These are phyloP conservation scores for Cydia strobilella DNA, from an alignment of 1,140 invertebrate genomes.

Conservation along the genomic window DNA sequence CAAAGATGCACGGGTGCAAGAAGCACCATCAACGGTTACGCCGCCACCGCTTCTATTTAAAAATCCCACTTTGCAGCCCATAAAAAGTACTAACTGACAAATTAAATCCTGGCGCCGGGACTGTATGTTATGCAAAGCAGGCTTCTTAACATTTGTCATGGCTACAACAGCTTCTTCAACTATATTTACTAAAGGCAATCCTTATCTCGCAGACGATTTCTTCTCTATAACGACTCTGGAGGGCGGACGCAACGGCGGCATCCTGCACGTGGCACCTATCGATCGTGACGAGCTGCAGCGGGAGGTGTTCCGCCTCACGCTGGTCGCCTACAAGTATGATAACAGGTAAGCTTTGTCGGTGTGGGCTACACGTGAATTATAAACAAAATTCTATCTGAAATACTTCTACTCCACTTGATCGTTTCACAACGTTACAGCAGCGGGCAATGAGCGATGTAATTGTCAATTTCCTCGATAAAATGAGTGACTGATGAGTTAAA, in stretches of 20 bases:
- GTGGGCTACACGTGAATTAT: neutral
- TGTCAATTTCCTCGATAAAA: no score
- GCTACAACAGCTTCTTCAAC: no score
- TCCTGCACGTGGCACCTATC: constrained; percentile 74
- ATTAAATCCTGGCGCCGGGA: no score
- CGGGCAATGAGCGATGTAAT: no score
- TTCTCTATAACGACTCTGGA: constrained; percentile 62
- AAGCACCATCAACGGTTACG: no score
- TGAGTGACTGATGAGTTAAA: no score
- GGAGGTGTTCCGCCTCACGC: constrained; percentile 78
- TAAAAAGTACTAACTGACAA: no score
- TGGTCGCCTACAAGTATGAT: constrained; percentile 79
- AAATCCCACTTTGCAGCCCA: no score
- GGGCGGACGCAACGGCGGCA: constrained; percentile 61
- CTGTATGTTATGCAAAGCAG: no score
- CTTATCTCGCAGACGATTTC: constrained; percentile 51
- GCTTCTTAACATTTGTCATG: no score
- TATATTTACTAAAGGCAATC: neutral
- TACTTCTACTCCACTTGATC: neutral
- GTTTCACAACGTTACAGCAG: no score
- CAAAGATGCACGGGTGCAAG: constrained; percentile 36
- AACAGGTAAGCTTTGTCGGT: constrained; percentile 46
- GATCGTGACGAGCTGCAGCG: constrained; percentile 77
- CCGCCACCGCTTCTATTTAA: no score
- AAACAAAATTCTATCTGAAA: neutral